phyloP scores from a whole-genome alignment of 1,140 invertebrate species.

The Dinothrombium tinctorium region DNA sequence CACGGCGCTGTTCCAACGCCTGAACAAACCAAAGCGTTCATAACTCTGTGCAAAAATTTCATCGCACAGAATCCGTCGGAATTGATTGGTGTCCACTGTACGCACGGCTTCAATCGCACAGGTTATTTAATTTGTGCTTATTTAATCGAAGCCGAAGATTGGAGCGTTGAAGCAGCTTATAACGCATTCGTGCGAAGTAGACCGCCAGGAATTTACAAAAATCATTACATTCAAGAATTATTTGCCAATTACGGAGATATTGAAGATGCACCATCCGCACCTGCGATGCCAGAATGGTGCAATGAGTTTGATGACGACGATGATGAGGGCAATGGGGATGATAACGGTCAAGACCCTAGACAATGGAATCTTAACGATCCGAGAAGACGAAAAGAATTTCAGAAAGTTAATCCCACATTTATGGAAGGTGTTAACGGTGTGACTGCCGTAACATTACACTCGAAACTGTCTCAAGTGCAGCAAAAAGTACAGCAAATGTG shows the following conservation, averaged over 20 bases:
- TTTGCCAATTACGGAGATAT: slow-evolving; percentile 45
- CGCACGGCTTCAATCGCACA: slow-evolving; percentile 95
- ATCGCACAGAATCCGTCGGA: slow-evolving; percentile 11
- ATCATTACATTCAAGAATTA: slow-evolving; percentile 34
- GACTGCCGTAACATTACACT: slow-evolving; percentile 30
- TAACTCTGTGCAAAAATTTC: slow-evolving; percentile 18
- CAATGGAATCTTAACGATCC: neutral
- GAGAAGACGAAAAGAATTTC: neutral
- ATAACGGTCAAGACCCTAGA: neutral
- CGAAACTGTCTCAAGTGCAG: slow-evolving; percentile 42
- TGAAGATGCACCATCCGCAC: slow-evolving; percentile 40
- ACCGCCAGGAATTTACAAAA: slow-evolving; percentile 41
- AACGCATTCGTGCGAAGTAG: slow-evolving; percentile 38
- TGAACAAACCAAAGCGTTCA: slow-evolving; percentile 20
- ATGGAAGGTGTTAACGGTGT: slow-evolving; percentile 59
- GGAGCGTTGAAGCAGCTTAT: slow-evolving; percentile 50
- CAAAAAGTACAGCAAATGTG: slow-evolving; percentile 53
- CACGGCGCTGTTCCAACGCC: slow-evolving; percentile 19
- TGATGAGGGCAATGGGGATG: neutral
- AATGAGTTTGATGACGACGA: slow-evolving; percentile 15
- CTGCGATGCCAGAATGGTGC: slow-evolving; percentile 58
- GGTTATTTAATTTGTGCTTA: slow-evolving; percentile 78
- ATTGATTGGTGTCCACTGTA: slow-evolving; percentile 59
- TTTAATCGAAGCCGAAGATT: slow-evolving; percentile 46
- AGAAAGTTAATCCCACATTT: slow-evolving; percentile 27